Base-by-base conservation (phyloP, 2,797 vertebrate species). In the Betta splendens region DNA sequence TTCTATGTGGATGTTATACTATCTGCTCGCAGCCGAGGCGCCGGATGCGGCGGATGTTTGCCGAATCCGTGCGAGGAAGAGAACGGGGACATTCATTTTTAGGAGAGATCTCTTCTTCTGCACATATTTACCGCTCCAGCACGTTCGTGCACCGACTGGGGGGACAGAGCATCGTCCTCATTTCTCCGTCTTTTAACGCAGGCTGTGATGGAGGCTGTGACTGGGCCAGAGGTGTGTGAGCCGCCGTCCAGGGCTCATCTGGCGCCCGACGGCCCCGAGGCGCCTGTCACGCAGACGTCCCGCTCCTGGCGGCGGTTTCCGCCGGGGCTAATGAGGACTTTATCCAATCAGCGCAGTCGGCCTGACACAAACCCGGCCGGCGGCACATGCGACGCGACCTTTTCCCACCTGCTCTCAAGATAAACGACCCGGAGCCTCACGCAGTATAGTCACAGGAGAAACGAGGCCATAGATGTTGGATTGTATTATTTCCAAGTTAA, bases 311-410 rank as follows among this genome's bases (percentile, higher is more conserved):
- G 58, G 61, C 23, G 62, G 45, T 64, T 79, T 77, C 75, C 18
- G 18, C 55, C 61, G 39, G 65, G n/a, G 38, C 67, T 89, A 88
- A 89, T 87, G 83, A 87, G 81, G 79, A 82, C 56, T 26, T 86
- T 84, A 88, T 89, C 83, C 79, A 85, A 89, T 90, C 81, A 87
- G 75, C 39, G 84, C 81, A 74, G 81, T 76, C 69, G 71, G 42
- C 59, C 81, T 75, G 77, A 84, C 78, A 79, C 64, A 60, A 70
- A 43, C 56, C 22, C 35, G 59, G 82, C 83, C 54, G 23, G 49
- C 71, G 72, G 83, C 77, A 37, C 53, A 64, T 72, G 64, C 49
- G 65, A 60, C 65, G 22, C 36, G 37, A 87, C 89, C 82, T 86
- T 85, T 87, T 63, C 13, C 67, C 75, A 77, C 76, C 79, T 77